Evolutionary conservation across 2,888 invertebrate species (phyloP), one percentile per base, ranked within the genome.

Genomic region (Charanyca ferruginea): DNA sequence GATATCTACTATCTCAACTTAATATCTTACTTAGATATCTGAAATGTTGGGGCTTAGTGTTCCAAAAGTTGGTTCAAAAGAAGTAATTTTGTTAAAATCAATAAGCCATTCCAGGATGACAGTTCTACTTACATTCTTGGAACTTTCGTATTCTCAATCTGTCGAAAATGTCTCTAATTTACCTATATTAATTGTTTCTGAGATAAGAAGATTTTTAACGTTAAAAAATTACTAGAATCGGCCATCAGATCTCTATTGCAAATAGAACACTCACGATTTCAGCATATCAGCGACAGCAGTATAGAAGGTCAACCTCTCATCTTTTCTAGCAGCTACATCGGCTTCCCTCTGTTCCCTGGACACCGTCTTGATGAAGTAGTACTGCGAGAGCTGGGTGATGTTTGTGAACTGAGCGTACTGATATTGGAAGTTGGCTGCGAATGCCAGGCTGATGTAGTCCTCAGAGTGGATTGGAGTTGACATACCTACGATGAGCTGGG

Each of bases 361-460:
- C 0, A 94, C 92, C 0, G 89, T 88, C 71, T 93, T 93, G 63
- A 92, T 91, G 59, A 92, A 90, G 78, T 96, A 96, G 79, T 96
- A 96, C 73, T 91, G 91, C 0, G 96, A 96, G 51, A 96, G 86
- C 62, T 95, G 77, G 0, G 95, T 88, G 44, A 96, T 94, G 80
- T 96, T 96, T 59, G 85, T 83, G 53, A 96, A 96, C 73, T 96
- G 89, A 0, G 89, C 35, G 83, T 97, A 97, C 83, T 97, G 97
- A 86, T 96, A 97, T 87, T 97, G 97, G 68, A 97, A 95, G 87
- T 97, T 97, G 58, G 95, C 95, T 0, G 95, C 96, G 70, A 97
- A 96, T 0, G 93, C 89, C 74, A 97, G 85, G 61, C 91, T 95
- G 61, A 96, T 90, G 64, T 91, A 92, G 51, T 96, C 96, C 0